These are phyloP conservation scores for Battus philenor DNA, from an alignment of 1,140 invertebrate species.

Conservation along the genomic window DNA sequence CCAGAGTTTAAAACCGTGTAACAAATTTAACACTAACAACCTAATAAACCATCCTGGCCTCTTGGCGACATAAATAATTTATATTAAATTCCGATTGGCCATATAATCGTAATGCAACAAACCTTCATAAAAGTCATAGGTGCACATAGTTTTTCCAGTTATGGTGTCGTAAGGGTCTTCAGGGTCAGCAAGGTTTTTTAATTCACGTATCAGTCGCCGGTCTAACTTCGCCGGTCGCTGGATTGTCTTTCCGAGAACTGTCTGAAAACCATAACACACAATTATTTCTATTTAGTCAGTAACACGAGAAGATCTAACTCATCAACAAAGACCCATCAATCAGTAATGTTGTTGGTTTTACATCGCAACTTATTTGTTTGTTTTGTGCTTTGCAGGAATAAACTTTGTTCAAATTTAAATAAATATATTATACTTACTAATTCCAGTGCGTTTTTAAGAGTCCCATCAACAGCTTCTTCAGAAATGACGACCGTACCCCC, in stretches of 20 bases:
- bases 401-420: too few relatives aligned
- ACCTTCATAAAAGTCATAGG: constrained; percentile 98
- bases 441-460: constrained; percentile 82
- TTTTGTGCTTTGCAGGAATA: too few relatives aligned
- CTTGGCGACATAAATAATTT: too few relatives aligned
- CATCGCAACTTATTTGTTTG: too few relatives aligned
- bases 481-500: constrained; percentile 93
- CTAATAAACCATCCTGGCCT: too few relatives aligned
- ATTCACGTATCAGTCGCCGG: constrained; percentile 84
- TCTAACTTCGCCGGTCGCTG: constrained; percentile 90
- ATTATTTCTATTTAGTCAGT: too few relatives aligned
- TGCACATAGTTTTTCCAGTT: constrained; percentile 95
- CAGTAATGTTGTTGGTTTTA: neutral
- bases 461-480: constrained; percentile 90
- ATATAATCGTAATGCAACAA: too few relatives aligned
- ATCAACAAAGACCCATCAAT: too few relatives aligned
- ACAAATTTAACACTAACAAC: too few relatives aligned
- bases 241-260: constrained; percentile 91
- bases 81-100: too few relatives aligned
- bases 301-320: too few relatives aligned
- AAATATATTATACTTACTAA: constrained; percentile 71
- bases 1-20: too few relatives aligned
- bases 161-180: constrained; percentile 92
- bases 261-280: constrained; percentile 72
- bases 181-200: constrained; percentile 83